Evolutionary conservation across 2,797 vertebrate species (phyloP).

Genomic region (Tangara arthus): DNA sequence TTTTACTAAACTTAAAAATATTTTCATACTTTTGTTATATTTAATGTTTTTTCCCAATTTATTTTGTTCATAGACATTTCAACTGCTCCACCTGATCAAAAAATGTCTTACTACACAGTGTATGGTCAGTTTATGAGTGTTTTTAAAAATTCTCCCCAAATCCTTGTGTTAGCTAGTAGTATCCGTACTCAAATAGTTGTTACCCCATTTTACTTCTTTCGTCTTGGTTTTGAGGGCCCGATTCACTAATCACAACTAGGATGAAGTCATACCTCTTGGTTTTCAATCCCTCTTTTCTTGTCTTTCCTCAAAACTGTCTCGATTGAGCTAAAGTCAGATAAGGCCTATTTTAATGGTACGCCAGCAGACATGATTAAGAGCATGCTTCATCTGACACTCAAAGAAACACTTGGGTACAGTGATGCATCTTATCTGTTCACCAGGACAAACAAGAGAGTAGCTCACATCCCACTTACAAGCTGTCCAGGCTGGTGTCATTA

Average conservation of each 20-base stretch:
- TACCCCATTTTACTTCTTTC: slow-evolving; percentile 13
- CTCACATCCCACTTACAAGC: not conserved
- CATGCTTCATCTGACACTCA: not conserved
- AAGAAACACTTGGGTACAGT: not conserved
- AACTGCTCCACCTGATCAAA: slow-evolving; percentile 86
- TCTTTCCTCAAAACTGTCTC: not conserved
- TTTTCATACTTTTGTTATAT: slow-evolving; percentile 57
- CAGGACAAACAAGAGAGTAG: not conserved
- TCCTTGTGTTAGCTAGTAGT: slow-evolving; percentile 60
- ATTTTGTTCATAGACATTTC: slow-evolving; percentile 88
- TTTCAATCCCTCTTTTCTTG: not conserved
- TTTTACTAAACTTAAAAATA: slow-evolving; percentile 60
- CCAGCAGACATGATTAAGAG: not conserved
- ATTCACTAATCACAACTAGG: slow-evolving; percentile 74
- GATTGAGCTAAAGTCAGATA: not conserved
- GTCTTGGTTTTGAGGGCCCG: slow-evolving; percentile 50
- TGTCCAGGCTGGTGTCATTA: not conserved
- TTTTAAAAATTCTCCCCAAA: slow-evolving; percentile 44
- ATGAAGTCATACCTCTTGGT: not conserved
- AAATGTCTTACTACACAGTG: slow-evolving; percentile 82
- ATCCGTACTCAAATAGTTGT: slow-evolving; percentile 42
- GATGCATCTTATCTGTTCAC: not conserved
- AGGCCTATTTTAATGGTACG: not conserved
- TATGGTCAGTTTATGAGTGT: slow-evolving; percentile 79
- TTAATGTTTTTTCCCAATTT: slow-evolving; percentile 74